Evolutionary conservation across 2,113 vertebrate species (phyloP), one percentile per base, ranked within the genome.

Genomic region (Regulus satrapa): DNA sequence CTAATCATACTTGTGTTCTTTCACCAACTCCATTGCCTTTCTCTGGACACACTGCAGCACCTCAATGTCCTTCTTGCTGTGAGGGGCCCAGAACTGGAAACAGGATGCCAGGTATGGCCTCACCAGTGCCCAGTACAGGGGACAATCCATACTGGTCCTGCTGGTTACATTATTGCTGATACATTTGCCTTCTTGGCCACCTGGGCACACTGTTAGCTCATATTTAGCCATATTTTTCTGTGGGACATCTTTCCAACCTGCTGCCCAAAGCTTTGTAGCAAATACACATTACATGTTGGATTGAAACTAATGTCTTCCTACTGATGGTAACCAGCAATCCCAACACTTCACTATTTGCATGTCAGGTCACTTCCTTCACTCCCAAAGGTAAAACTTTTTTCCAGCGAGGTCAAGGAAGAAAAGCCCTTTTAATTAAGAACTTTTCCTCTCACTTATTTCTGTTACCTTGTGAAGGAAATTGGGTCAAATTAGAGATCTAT

Each of bases 21-120:
- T n/a, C n/a, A n/a, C 14, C 41, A 55, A 20, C 31, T 34, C 31
- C 0, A 0, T 1, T 63, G 23, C 4, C 24, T 31, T 48, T 17
- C 16, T 48, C 41, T 36, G 34, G 31, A 41, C 8, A 2, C 0
- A 0, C 18, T 31, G 26, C 58, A 43, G 18, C 21, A 1, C 18
- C 14, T 64, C 34, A 5, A 9, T 32, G 43, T 19, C 49, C 18
- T n/a, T 29, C 16, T 64, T 28, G 21, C 5, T 5, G 32, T 36
- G 38, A 43, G 26, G 4, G 6, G 4, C 9, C 14, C 43, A 72
- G 14, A 72, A 36, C 3, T 36, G 51, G 8, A 19, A 12, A 24
- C 14, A 32, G 36, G 6, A 32, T 26, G 49, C 23, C 1, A 64
- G 25, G 26, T 32, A 1, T 4, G 1, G 9, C 18, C 5, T 36